Base-by-base conservation (phyloP, 2,888 invertebrate species). In the Oegoconia quadripuncta region DNA sequence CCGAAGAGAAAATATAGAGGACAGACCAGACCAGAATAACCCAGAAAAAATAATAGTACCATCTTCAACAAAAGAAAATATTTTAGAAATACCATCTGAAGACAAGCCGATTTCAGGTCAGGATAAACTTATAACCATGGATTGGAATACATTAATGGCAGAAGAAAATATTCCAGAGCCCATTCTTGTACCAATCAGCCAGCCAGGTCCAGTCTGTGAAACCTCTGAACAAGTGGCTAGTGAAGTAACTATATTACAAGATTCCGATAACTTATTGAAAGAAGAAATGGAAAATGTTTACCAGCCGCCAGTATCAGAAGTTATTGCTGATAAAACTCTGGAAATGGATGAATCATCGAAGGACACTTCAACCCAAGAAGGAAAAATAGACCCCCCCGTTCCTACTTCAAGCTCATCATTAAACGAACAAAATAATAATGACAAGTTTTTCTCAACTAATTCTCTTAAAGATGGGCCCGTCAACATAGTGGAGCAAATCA, bases 391-490 rank as follows among this genome's bases (percentile, higher is more conserved):
- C 36, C 30, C 13, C 6, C 18, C 44, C 2, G 44, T 51, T 2
- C 31, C 49, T 31, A 41, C 48, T 16, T 39, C 65, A 30, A 54
- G 44, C 48, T 42, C 54, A 17, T 50, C 64, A 18, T n/a, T n/a
- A 7, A 71, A 55, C 44, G 86, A 87, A 57, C 76, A 82, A 58
- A 86, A 86, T 51, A 87, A 83, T 48, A 86, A 87, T 52, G 73
- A 79, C 46, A 81, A 78, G 50, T 74, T 66, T 38, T 74, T 73
- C 47, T 54, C 52, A 6, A 50, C 70, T 9, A 73, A 76, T 37
- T 37, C 55, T n/a, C 13, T 56, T 3, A 76, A 69, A 48, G 70
- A 75, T 45, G 63, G 59, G 23, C 62, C 73, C 6, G 61, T 70
- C 17, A 73, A 72, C 47, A 64, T 74, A 16, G 66, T 77, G 8